Conservation (phyloP, 2,888 invertebrate genomes). For the Smittia sp. region DNA sequence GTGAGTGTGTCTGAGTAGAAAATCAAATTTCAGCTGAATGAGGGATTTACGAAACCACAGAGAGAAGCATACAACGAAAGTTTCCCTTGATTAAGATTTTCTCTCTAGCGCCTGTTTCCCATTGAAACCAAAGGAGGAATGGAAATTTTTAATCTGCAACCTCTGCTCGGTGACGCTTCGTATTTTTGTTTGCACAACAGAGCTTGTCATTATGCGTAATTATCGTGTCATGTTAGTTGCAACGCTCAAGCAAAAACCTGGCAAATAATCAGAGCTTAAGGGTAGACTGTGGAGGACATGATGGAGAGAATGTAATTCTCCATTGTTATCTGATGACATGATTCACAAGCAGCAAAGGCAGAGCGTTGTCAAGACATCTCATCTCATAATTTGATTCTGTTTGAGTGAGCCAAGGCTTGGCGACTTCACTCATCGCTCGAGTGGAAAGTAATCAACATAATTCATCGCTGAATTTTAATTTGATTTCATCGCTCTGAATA, state of each 20-base stretch:
- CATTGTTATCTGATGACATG: constrained; percentile 2
- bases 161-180: background rate
- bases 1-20: background rate
- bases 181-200: background rate
- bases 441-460: constrained; percentile 20
- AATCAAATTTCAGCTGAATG: constrained; percentile 20
- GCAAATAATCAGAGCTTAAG: constrained; percentile 4
- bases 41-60: constrained; percentile 10
- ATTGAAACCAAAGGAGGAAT: background rate
- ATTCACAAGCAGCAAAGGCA: background rate
- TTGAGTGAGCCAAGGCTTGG: constrained; percentile 8
- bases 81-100: constrained; percentile 15
- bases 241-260: background rate
- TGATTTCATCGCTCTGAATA: constrained; percentile 17
- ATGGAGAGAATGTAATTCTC: background rate
- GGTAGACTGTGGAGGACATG: background rate
- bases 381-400: constrained; percentile 23
- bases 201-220: constrained; percentile 24
- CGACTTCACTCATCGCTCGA: background rate
- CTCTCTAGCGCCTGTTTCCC: background rate
- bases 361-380: background rate
- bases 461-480: constrained; percentile 29
- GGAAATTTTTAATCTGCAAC: constrained; percentile 22
- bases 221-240: constrained; percentile 19
- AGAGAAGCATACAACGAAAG: constrained; percentile 14